Evolutionary conservation across 2,888 invertebrate genomes (phyloP).

Genomic region (Drosophila anomalipes): DNA sequence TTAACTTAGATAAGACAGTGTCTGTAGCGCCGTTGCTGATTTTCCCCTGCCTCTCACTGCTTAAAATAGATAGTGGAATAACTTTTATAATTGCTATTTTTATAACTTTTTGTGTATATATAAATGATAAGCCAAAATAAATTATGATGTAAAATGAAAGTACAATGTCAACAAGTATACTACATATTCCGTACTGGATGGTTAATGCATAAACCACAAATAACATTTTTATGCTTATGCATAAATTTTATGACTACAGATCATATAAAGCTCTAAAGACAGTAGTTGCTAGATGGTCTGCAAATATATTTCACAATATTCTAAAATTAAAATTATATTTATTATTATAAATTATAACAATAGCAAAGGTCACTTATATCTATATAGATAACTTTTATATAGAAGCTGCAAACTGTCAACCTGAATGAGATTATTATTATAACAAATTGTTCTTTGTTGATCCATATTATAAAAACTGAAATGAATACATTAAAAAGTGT

Average conservation of each 20-base stretch:
- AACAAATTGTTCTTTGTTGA: not conserved
- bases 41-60: not conserved
- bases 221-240: not conserved
- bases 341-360: too few relatives aligned
- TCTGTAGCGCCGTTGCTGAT: too few relatives aligned
- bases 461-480: not conserved
- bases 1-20: slow-evolving; percentile 20
- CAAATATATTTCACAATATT: slow-evolving; percentile 14
- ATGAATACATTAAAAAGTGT: not conserved
- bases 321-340: slow-evolving; percentile 15
- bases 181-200: not conserved
- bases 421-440: not conserved
- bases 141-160: not conserved
- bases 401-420: not conserved
- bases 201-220: not conserved
- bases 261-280: not conserved
- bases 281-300: not conserved
- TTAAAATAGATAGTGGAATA: not conserved
- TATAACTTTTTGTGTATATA: not conserved
- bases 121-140: not conserved
- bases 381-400: not conserved
- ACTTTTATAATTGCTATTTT: not conserved
- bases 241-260: not conserved
- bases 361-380: not conserved
- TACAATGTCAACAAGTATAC: too few relatives aligned